Percentiles rank a stretch among this genome's conserved stretches.
Conservation (phyloP, 2,113 vertebrate species). For the Halcyon senegalensis region DNA sequence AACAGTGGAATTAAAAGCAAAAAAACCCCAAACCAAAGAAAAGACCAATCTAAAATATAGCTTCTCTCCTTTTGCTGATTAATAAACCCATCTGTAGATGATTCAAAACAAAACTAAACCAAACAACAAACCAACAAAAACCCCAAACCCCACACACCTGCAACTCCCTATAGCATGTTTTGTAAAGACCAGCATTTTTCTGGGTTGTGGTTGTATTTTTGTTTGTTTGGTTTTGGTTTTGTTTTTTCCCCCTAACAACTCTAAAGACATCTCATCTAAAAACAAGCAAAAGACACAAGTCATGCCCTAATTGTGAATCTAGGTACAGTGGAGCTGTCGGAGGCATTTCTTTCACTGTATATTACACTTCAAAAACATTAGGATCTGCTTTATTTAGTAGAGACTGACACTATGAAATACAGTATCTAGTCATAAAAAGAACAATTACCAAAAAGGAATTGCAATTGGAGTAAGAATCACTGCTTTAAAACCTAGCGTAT, state of each 20-base stretch:
- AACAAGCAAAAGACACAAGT: not conserved
- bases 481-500: not conserved
- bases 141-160: not conserved
- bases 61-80: not conserved
- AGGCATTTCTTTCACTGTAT: not conserved
- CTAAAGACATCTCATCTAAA: not conserved
- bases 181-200: not conserved
- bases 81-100: not conserved
- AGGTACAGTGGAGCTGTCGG: not conserved
- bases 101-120: not conserved
- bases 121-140: not conserved
- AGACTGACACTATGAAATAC: not conserved
- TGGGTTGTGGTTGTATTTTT: too few relatives aligned
- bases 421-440: not conserved
- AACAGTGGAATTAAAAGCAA: not conserved
- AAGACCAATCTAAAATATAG: not conserved
- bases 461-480: not conserved
- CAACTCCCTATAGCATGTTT: not conserved
- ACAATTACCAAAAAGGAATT: not conserved
- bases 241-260: not conserved
- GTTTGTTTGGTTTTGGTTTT: not conserved
- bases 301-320: not conserved
- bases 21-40: not conserved
- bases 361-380: not conserved
- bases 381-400: not conserved